Conservation (phyloP, 2,888 invertebrate species). For the Cecidostiba fungosa region DNA sequence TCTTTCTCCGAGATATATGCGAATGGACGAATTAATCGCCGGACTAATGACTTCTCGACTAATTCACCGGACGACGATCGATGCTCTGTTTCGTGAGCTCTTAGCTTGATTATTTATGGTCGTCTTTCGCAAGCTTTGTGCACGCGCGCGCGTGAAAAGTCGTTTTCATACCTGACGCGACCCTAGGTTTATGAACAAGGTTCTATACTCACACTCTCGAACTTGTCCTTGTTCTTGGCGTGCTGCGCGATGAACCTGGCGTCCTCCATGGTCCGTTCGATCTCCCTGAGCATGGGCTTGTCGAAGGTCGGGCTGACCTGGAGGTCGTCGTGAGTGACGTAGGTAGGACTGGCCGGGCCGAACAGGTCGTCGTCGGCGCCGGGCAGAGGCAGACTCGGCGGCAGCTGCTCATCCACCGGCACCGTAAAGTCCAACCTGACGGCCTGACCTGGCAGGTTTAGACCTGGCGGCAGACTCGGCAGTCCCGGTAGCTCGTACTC, state of each 20-base stretch:
- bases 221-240: constrained; percentile 96
- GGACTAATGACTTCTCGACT: neutral
- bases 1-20: neutral
- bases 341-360: constrained; percentile 57
- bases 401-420: constrained; percentile 48
- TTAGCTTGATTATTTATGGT: neutral
- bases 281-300: constrained; percentile 90
- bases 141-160: neutral
- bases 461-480: constrained; percentile 27
- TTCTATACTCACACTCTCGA: constrained; percentile 90
- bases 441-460: constrained; percentile 57
- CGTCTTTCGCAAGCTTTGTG: neutral
- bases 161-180: neutral
- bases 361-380: constrained; percentile 61
- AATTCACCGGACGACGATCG: neutral
- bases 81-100: neutral
- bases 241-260: constrained; percentile 97
- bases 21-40: neutral
- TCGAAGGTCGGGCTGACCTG: constrained; percentile 89
- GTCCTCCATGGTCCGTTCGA: constrained; percentile 95
- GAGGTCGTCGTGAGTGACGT: constrained; percentile 63
- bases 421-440: constrained; percentile 51
- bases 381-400: constrained; percentile 48
- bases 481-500: constrained; percentile 86
- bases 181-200: neutral